Percentiles rank a stretch among this genome's conserved stretches.
phyloP scores from a whole-genome alignment of 2,113 vertebrate species.

The Elephantulus edwardii region DNA sequence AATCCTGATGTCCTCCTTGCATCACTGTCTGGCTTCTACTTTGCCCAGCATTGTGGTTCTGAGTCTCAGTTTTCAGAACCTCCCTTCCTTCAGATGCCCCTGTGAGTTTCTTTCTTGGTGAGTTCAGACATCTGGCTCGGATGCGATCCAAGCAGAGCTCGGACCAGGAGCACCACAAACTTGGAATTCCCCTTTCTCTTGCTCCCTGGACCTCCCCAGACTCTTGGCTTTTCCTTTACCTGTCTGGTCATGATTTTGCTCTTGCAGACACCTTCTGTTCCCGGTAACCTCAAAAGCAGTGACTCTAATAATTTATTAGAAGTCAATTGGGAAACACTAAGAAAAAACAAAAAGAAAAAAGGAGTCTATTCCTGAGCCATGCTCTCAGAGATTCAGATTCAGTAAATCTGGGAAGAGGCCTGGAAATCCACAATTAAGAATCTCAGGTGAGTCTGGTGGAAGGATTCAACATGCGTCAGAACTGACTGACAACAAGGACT shows the following conservation, averaged over 20 bases:
- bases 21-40: not conserved
- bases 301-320: not conserved
- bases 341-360: no score
- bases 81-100: not conserved
- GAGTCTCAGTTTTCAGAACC: slow-evolving; percentile 2
- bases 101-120: slow-evolving; percentile 27
- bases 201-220: not conserved
- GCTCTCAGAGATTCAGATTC: not conserved
- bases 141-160: not conserved
- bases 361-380: not conserved
- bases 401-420: no score
- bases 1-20: not conserved
- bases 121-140: slow-evolving; percentile 43
- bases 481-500: no score
- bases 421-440: no score
- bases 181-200: not conserved
- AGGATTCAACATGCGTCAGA: no score
- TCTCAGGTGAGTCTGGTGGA: no score
- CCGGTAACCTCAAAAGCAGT: not conserved
- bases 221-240: not conserved
- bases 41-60: not conserved
- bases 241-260: not conserved
- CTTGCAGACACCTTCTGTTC: not conserved
- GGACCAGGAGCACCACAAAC: not conserved
- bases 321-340: no score